Percentiles rank a stretch among this genome's conserved stretches.
phyloP scores from a whole-genome alignment of 1,140 invertebrate genomes.

The Neoseiulus cucumeris region DNA sequence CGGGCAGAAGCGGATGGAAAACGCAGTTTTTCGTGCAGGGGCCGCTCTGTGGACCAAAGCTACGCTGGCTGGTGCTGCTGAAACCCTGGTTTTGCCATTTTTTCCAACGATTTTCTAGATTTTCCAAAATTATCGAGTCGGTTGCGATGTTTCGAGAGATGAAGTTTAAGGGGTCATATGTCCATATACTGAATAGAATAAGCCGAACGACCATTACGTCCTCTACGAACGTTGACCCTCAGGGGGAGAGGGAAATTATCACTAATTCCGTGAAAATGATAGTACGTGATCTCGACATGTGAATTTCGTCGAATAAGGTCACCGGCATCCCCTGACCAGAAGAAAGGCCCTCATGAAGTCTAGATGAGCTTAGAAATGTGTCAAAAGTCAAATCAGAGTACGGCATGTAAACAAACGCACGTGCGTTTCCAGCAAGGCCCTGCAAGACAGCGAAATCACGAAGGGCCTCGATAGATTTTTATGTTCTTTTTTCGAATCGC shows the following conservation, averaged over 20 bases:
- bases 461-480: not conserved
- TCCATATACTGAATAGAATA: not conserved
- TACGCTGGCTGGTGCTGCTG: not conserved
- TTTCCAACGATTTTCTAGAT: not conserved
- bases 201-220: not conserved
- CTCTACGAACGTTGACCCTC: constrained; percentile 4
- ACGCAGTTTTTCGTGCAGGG: too few species aligned
- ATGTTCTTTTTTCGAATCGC: not conserved
- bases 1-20: too few species aligned
- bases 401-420: constrained; percentile 8
- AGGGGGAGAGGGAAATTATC: not conserved
- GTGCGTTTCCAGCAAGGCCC: constrained; percentile 8
- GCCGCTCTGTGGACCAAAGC: too few species aligned
- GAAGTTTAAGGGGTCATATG: constrained; percentile 9
- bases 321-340: not conserved
- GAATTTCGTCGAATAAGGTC: not conserved
- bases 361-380: too few species aligned
- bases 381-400: too few species aligned
- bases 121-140: not conserved
- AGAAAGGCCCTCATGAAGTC: too few species aligned
- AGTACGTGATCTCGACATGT: not conserved
- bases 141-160: not conserved
- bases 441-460: constrained; percentile 8
- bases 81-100: not conserved
- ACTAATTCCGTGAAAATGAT: not conserved